phyloP scores from a whole-genome alignment of 2,113 vertebrate genomes.

The Nipponia nippon region DNA sequence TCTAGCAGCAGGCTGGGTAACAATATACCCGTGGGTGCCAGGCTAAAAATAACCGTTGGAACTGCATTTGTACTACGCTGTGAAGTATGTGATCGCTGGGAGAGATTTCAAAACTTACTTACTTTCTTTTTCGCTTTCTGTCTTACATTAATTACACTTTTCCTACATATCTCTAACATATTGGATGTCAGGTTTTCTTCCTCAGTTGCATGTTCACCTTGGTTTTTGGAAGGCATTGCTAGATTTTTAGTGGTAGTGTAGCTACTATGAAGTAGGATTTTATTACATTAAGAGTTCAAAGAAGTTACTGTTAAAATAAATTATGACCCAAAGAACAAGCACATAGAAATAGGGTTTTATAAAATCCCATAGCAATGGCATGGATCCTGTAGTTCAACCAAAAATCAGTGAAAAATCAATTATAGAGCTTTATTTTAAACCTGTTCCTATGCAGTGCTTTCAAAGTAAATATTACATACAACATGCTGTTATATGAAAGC shows the following conservation, averaged over 20 bases:
- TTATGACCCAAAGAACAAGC: not conserved
- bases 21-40: conserved; percentile 43
- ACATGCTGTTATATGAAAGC: not conserved
- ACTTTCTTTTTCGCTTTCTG: not conserved
- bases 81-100: conserved; percentile 26
- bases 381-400: not conserved
- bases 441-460: not conserved
- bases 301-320: not conserved
- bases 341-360: not conserved
- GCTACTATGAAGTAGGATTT: not conserved
- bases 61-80: not conserved
- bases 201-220: not conserved
- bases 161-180: not conserved
- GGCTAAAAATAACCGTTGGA: conserved; percentile 57
- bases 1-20: conserved; percentile 51
- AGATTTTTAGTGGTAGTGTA: not conserved
- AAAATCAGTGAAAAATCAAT: not conserved
- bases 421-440: not conserved
- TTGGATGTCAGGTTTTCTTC: conserved; percentile 3
- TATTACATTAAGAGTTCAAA: not conserved
- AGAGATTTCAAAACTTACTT: conserved; percentile 50
- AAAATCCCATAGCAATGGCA: not conserved
- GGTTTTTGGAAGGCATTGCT: not conserved
- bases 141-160: conserved; percentile 45
- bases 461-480: not conserved